These are phyloP conservation scores for Leucoraja ocellata DNA, from an alignment of 2,797 vertebrate species.

Conservation along the genomic window DNA sequence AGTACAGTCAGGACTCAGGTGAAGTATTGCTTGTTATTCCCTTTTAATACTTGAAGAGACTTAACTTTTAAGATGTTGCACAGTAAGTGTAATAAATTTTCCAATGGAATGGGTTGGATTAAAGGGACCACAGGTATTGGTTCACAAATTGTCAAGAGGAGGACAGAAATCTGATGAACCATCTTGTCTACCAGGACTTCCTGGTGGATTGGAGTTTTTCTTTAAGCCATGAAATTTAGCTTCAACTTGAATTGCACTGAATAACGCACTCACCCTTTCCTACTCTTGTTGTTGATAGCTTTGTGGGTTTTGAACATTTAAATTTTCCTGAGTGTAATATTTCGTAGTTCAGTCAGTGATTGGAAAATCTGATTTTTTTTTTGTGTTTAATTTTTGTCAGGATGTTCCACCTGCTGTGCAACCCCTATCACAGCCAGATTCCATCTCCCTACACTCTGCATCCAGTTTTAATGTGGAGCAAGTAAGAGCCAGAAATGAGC, in stretches of 20 bases:
- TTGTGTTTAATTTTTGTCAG: slow-evolving; percentile 51
- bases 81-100: no score
- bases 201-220: no score
- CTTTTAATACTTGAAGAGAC: no score
- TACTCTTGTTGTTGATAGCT: background rate
- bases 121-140: no score
- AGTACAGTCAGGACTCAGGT: no score
- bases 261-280: background rate
- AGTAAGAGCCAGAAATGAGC: slow-evolving; percentile 58
- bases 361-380: slow-evolving; percentile 28
- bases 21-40: no score
- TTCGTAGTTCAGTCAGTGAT: background rate
- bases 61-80: no score
- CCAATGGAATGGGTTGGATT: no score
- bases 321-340: background rate
- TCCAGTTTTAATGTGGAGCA: slow-evolving; percentile 58
- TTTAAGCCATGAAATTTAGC: background rate
- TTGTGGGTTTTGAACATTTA: background rate
- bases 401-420: slow-evolving; percentile 17
- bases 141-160: no score
- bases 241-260: background rate
- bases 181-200: no score
- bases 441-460: slow-evolving; percentile 52
- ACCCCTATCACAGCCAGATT: slow-evolving; percentile 47
- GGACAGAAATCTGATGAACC: no score